Percentiles rank a stretch among this genome's conserved stretches.
These are phyloP conservation scores for Eupithecia inturbata DNA, from an alignment of 2,888 invertebrate species.

Conservation along the genomic window DNA sequence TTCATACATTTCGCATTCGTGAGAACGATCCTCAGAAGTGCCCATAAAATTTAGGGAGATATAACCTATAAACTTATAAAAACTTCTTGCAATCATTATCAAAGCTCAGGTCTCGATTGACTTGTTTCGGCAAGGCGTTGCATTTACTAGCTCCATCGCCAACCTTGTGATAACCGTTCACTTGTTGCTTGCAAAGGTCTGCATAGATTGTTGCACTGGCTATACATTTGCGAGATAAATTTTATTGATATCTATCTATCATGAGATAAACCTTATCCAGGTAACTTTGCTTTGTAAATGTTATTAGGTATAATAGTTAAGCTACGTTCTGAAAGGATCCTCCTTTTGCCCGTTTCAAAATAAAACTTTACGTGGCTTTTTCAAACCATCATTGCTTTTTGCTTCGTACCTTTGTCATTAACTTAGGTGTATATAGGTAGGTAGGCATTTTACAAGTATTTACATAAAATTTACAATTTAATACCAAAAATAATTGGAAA, in stretches of 20 bases:
- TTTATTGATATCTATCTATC: background rate
- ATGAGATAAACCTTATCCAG: background rate
- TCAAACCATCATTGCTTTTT: background rate
- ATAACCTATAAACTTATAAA: too few relatives aligned
- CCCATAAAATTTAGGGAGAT: too few relatives aligned
- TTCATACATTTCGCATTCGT: too few relatives aligned
- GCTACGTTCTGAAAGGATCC: too few relatives aligned
- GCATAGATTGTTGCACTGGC: conserved; percentile 11
- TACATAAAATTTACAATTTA: background rate
- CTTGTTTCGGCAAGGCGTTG: background rate
- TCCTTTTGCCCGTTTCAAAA: background rate
- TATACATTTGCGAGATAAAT: conserved; percentile 16
- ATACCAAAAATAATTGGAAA: conserved; percentile 4
- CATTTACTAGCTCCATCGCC: conserved; percentile 9
- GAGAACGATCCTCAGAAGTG: too few relatives aligned
- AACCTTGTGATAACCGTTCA: conserved; percentile 34
- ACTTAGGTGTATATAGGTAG: too few relatives aligned
- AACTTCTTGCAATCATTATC: background rate
- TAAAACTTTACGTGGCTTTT: background rate
- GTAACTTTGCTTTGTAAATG: too few relatives aligned
- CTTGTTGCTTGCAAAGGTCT: conserved; percentile 14
- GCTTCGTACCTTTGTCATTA: background rate
- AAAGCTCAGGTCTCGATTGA: background rate
- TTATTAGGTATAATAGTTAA: too few relatives aligned
- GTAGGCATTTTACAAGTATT: background rate